Percentiles rank a stretch among this genome's conserved stretches.
These are phyloP conservation scores for Oreotrochilus melanogaster DNA, from an alignment of 2,113 vertebrate species.

Conservation along the genomic window DNA sequence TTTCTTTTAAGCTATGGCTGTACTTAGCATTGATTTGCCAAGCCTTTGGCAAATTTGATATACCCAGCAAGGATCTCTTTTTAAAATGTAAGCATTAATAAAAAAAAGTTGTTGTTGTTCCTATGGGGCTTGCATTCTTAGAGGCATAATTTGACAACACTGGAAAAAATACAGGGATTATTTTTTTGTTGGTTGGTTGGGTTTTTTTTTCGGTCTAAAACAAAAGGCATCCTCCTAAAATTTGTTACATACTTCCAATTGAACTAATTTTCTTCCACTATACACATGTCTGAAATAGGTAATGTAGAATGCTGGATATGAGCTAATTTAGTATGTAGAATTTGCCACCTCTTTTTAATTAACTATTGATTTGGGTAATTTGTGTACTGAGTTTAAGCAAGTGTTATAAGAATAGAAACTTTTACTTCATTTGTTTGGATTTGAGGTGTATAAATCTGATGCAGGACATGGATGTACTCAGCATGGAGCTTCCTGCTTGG, in stretches of 20 bases:
- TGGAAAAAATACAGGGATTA: too few species aligned
- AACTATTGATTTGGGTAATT: constrained; percentile 70
- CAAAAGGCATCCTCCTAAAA: not conserved
- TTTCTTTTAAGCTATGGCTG: not conserved
- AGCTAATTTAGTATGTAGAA: not conserved
- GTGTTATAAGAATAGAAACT: constrained; percentile 43
- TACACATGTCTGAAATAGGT: not conserved
- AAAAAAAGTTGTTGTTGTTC: not conserved
- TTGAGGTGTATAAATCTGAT: constrained; percentile 38
- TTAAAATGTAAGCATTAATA: not conserved
- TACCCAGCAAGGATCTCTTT: not conserved
- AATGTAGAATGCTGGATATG: not conserved
- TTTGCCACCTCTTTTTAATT: constrained; percentile 58
- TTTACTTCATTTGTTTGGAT: constrained; percentile 31
- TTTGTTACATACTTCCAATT: not conserved
- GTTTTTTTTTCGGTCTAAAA: not conserved
- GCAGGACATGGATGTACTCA: not conserved
- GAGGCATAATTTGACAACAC: too few species aligned
- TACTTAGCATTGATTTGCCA: not conserved
- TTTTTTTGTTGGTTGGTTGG: too few species aligned
- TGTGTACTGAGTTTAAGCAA: constrained; percentile 55
- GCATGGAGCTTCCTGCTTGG: not conserved
- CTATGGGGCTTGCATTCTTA: too few species aligned
- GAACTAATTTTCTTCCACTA: not conserved
- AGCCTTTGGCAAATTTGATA: not conserved